Conservation (phyloP, 2,888 invertebrate species). For the Hyppa rectilinea region DNA sequence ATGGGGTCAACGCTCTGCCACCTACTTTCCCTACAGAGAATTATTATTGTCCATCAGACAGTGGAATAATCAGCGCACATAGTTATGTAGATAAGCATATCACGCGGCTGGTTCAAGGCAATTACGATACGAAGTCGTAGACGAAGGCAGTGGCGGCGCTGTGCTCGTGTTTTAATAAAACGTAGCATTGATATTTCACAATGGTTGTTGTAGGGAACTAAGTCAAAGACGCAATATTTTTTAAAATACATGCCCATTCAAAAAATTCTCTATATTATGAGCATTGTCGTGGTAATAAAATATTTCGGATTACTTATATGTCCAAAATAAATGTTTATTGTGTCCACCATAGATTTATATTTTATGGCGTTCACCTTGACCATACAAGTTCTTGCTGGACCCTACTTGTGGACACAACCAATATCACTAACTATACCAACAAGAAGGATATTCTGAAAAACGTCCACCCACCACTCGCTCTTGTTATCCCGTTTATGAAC, state of each 20-base stretch:
- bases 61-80: slow-evolving; percentile 64
- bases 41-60: slow-evolving; percentile 68
- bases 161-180: slow-evolving; percentile 28
- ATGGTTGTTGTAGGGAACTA: slow-evolving; percentile 13
- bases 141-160: slow-evolving; percentile 21
- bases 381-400: background rate
- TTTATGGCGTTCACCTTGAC: background rate
- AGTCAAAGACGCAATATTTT: slow-evolving; percentile 33
- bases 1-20: slow-evolving; percentile 79
- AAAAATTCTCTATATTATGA: slow-evolving; percentile 3
- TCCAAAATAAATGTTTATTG: slow-evolving; percentile 11
- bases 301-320: slow-evolving; percentile 3
- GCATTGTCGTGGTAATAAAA: background rate
- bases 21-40: slow-evolving; percentile 80
- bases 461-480: too few relatives aligned
- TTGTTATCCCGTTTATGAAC: too few relatives aligned
- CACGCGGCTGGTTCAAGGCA: slow-evolving; percentile 59
- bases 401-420: slow-evolving; percentile 5
- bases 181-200: slow-evolving; percentile 32
- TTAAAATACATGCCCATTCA: background rate
- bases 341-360: too few relatives aligned
- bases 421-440: background rate
- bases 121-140: slow-evolving; percentile 42
- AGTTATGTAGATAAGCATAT: slow-evolving; percentile 62
- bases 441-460: slow-evolving; percentile 4